A percentile compares a stretch with the other conserved stretches of the same genome.
phyloP scores from a whole-genome alignment of 1,140 invertebrate species.

The Laupala kohalensis region DNA sequence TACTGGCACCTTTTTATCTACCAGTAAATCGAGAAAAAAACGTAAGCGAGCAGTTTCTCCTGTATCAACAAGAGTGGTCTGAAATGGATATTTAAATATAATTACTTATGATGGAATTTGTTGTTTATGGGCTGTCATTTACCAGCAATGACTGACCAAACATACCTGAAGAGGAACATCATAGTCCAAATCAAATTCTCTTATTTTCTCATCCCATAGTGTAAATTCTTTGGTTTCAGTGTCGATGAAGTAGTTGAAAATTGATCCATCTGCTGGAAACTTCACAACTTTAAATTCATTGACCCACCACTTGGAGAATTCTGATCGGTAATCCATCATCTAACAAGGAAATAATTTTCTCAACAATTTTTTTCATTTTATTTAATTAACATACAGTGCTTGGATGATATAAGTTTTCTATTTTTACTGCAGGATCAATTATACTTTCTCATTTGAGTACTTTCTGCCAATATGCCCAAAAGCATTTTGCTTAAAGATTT shows the following conservation, averaged over 20 bases:
- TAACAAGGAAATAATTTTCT: constrained; percentile 22
- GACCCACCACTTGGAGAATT: constrained; percentile 87
- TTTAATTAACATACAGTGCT: neutral
- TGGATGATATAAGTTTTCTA: no score
- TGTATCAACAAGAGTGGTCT: constrained; percentile 73
- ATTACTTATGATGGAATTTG: neutral
- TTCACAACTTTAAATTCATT: constrained; percentile 85
- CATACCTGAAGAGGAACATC: constrained; percentile 75
- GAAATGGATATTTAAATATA: constrained; percentile 17
- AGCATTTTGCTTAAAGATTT: no score
- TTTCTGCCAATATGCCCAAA: no score
- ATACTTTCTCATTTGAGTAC: no score
- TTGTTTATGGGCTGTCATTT: no score
- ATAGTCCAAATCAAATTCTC: constrained; percentile 64
- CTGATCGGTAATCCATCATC: constrained; percentile 73
- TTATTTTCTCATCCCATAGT: constrained; percentile 70
- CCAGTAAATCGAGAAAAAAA: constrained; percentile 79
- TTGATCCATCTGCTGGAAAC: constrained; percentile 65
- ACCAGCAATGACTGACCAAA: no score
- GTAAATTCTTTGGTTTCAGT: constrained; percentile 68
- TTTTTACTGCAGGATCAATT: no score
- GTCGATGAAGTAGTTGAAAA: constrained; percentile 87
- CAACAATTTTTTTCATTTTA: neutral
- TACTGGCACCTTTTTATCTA: constrained; percentile 65
- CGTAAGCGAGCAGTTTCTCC: constrained; percentile 77